Percentiles rank a stretch among this genome's conserved stretches.
phyloP scores from a whole-genome alignment of 2,797 vertebrate genomes.

The Poliocrania exsul region DNA sequence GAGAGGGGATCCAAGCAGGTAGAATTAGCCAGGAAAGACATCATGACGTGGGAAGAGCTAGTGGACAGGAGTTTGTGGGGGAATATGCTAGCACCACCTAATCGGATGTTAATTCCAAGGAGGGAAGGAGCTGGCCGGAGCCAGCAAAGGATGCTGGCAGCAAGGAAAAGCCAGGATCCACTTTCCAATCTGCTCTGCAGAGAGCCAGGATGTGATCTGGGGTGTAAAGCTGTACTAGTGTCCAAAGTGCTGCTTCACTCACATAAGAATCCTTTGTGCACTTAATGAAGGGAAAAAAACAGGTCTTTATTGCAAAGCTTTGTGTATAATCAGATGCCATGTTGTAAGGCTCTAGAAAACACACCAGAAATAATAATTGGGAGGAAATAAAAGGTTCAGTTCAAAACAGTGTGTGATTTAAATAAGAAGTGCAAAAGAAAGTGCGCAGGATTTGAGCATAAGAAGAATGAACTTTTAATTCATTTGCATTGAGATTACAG shows the following conservation, averaged over 20 bases:
- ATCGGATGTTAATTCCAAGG: constrained; percentile 72
- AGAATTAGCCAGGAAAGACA: neutral
- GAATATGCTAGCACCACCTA: constrained; percentile 55
- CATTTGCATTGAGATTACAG: constrained; percentile 75
- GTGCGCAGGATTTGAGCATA: constrained; percentile 72
- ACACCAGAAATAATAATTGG: constrained; percentile 83
- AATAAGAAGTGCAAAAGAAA: constrained; percentile 79
- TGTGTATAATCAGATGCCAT: constrained; percentile 81
- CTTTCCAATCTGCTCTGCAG: constrained; percentile 78
- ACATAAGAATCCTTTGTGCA: constrained; percentile 79
- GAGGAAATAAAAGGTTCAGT: constrained; percentile 80
- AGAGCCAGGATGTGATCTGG: constrained; percentile 74
- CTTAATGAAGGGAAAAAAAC: constrained; percentile 81
- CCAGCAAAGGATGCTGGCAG: constrained; percentile 63
- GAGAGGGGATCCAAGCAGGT: neutral
- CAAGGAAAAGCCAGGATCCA: constrained; percentile 67
- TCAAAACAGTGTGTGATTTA: constrained; percentile 79
- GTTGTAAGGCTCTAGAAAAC: constrained; percentile 81
- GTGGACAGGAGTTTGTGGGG: constrained; percentile 63
- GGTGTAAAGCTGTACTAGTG: constrained; percentile 78
- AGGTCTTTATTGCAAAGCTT: constrained; percentile 76
- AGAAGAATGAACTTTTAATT: constrained; percentile 78
- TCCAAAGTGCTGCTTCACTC: constrained; percentile 76
- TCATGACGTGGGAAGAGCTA: neutral
- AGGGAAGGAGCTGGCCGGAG: constrained; percentile 71